Percentiles rank a stretch among this genome's conserved stretches.
phyloP scores from a whole-genome alignment of 2,113 vertebrate species.

The Erythrocercus mccallii region DNA sequence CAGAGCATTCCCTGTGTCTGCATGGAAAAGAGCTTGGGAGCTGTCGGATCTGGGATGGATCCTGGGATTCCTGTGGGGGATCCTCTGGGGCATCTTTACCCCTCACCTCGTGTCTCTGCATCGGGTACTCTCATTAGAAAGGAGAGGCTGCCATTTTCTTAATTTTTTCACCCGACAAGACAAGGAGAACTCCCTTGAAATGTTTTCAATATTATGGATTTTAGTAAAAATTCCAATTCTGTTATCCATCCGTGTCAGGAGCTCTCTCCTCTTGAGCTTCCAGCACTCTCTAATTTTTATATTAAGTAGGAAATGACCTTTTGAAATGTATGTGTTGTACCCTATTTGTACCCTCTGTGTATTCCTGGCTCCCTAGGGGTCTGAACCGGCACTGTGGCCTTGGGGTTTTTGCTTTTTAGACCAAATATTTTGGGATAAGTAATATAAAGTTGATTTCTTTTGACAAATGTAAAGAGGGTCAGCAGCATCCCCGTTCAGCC shows the following conservation, averaged over 20 bases:
- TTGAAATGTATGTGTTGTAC: rapidly evolving
- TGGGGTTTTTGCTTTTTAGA: neutral
- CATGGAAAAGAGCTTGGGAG: neutral
- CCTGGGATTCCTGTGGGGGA: rapidly evolving
- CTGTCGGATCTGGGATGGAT: neutral
- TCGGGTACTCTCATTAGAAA: neutral
- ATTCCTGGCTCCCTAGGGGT: neutral
- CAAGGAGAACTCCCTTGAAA: neutral
- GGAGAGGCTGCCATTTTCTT: neutral
- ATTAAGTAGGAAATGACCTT: neutral
- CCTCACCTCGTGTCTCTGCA: rapidly evolving
- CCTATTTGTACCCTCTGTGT: neutral
- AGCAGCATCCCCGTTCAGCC: rapidly evolving
- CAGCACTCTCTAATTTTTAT: neutral
- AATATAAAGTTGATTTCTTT: neutral
- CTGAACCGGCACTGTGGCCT: neutral
- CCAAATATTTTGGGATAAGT: neutral
- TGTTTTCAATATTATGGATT: neutral
- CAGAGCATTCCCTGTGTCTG: neutral
- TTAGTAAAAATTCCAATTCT: neutral
- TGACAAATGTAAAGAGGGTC: neutral
- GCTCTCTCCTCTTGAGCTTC: neutral
- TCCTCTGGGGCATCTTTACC: neutral
- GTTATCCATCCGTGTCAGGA: rapidly evolving
- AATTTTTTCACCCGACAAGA: neutral